phyloP scores from a whole-genome alignment of 1,140 invertebrate genomes.

The Bombus superbus region DNA sequence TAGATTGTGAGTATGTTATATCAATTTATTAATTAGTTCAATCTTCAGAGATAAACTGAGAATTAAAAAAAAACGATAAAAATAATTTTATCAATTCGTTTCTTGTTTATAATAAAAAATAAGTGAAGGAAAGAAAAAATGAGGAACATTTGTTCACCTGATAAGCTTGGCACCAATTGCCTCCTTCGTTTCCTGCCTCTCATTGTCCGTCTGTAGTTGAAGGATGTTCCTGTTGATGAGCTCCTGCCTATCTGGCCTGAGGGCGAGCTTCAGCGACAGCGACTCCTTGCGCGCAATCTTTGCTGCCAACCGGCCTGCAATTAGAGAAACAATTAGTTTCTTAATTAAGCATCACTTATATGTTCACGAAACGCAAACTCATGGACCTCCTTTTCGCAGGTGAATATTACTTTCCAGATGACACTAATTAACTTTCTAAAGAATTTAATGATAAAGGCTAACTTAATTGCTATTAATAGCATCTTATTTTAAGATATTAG shows the following conservation, averaged over 20 bases:
- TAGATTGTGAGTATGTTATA: neutral
- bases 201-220: constrained; percentile 95
- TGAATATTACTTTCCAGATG: neutral
- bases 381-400: neutral
- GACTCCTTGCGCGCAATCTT: constrained; percentile 98
- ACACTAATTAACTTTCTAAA: neutral
- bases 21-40: neutral
- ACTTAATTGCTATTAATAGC: too few species aligned
- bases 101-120: neutral
- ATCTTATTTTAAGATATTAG: too few species aligned
- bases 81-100: too few species aligned
- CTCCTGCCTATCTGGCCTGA: constrained; percentile 96
- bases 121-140: neutral
- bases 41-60: neutral
- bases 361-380: too few species aligned
- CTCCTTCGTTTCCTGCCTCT: constrained; percentile 96
- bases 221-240: constrained; percentile 98
- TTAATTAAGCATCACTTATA: constrained; percentile 20
- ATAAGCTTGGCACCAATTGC: constrained; percentile 97
- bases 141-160: constrained; percentile 82
- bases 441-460: neutral
- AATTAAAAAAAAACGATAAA: neutral
- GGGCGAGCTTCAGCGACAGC: constrained; percentile 95
- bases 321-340: constrained; percentile 35
- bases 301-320: constrained; percentile 88